Conservation (phyloP, 2,888 invertebrate genomes). For the Melanchra persicariae region DNA sequence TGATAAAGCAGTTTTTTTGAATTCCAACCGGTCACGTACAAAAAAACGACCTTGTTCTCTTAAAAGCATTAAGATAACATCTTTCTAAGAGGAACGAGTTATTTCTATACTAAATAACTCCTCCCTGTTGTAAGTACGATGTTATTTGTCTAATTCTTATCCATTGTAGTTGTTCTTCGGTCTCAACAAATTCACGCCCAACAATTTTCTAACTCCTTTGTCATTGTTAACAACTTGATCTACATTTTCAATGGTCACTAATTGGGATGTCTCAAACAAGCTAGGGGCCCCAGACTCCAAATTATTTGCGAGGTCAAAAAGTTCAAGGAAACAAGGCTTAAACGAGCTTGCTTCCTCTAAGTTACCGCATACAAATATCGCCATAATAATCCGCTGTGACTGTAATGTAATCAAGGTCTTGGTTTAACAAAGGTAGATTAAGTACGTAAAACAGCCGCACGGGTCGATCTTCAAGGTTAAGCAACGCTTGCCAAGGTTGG, state of each 20-base stretch:
- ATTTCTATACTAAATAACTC: constrained; percentile 26
- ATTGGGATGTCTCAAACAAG: constrained; percentile 42
- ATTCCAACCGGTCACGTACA: constrained; percentile 49
- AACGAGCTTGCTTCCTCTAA: constrained; percentile 59
- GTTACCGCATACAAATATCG: constrained; percentile 55
- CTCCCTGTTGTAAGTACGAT: constrained; percentile 3
- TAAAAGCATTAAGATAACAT: constrained; percentile 60
- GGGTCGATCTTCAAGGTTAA: too few species aligned
- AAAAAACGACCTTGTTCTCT: constrained; percentile 57
- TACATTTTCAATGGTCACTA: constrained; percentile 41
- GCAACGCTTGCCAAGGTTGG: too few species aligned
- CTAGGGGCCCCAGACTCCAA: constrained; percentile 36
- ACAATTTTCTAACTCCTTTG: constrained; percentile 5
- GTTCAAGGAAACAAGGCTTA: constrained; percentile 63
- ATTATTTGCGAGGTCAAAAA: constrained; percentile 57
- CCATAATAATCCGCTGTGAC: constrained; percentile 45
- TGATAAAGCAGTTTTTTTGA: constrained; percentile 53
- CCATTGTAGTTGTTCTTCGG: not conserved
- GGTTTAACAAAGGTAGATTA: constrained; percentile 16
- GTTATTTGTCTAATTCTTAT: constrained; percentile 9
- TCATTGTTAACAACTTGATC: constrained; percentile 22
- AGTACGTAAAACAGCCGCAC: too few species aligned
- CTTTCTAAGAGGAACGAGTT: constrained; percentile 47
- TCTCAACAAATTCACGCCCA: not conserved
- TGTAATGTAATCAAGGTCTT: constrained; percentile 56